Evolutionary conservation across 1,140 invertebrate species (phyloP).

Genomic region (Brachionus rubens): DNA sequence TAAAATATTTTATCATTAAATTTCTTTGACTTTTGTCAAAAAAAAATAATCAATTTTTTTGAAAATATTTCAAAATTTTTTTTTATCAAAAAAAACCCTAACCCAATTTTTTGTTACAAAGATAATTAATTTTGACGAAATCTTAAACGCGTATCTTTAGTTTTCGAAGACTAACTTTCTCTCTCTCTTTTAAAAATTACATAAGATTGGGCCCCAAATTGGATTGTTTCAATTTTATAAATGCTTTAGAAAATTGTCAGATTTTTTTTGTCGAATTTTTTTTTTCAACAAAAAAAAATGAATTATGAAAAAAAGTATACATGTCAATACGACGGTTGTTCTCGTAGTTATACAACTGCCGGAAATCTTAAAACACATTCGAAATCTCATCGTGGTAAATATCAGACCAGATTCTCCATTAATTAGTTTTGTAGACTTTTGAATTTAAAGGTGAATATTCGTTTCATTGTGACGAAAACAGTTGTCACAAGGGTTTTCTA

Average conservation of each 20-base stretch:
- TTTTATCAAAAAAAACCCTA: no score
- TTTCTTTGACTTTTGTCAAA: no score
- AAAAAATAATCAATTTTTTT: no score
- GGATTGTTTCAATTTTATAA: neutral
- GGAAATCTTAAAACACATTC: constrained; percentile 90
- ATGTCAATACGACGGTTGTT: constrained; percentile 84
- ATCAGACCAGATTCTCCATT: constrained; percentile 1
- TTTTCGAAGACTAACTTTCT: no score
- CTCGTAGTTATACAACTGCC: constrained; percentile 83
- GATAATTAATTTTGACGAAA: no score
- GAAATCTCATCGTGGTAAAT: constrained; percentile 87
- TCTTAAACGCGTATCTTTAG: no score
- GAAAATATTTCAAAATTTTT: no score
- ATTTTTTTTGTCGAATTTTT: no score
- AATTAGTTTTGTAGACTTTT: constrained; percentile 38
- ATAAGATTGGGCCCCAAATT: constrained; percentile 9
- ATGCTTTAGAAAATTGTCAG: constrained; percentile 21
- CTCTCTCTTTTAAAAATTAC: no score
- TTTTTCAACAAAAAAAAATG: constrained; percentile 2
- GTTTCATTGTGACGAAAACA: constrained; percentile 80
- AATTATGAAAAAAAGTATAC: constrained; percentile 51
- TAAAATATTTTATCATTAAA: no score
- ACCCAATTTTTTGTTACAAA: no score
- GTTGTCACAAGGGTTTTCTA: constrained; percentile 86
- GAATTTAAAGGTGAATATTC: constrained; percentile 76